phyloP scores from a whole-genome alignment of 2,797 vertebrate genomes.

The Rachycentron canadum region DNA sequence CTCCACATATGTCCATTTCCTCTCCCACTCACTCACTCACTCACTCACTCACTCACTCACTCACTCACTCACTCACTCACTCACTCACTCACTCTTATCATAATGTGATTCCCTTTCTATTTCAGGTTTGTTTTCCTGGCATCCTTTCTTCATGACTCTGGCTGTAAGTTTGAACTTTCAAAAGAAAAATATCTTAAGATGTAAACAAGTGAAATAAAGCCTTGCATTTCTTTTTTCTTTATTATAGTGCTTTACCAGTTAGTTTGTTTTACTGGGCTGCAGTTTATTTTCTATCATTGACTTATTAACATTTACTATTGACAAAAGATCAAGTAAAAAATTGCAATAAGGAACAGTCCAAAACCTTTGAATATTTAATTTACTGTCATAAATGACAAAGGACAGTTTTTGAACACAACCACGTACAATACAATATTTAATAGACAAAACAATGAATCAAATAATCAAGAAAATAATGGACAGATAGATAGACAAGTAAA shows the following conservation, averaged over 20 bases:
- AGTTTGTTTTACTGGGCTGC: background rate
- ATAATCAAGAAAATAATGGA: background rate
- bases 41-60: too few relatives aligned
- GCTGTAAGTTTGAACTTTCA: slow-evolving; percentile 86
- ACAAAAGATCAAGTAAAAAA: too few relatives aligned
- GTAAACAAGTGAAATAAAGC: slow-evolving; percentile 74
- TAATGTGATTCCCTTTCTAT: slow-evolving; percentile 11
- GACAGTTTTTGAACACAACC: background rate
- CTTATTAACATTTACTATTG: too few relatives aligned
- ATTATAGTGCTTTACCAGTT: background rate
- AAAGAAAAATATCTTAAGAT: slow-evolving; percentile 57
- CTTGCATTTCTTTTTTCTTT: background rate
- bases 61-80: too few relatives aligned
- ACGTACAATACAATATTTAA: background rate
- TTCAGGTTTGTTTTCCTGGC: slow-evolving; percentile 96
- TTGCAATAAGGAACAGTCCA: too few relatives aligned
- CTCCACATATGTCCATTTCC: background rate
- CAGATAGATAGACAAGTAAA: background rate
- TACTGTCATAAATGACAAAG: background rate
- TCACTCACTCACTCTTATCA: too few relatives aligned
- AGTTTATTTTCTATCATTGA: too few relatives aligned
- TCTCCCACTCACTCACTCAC: too few relatives aligned
- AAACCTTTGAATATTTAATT: too few relatives aligned
- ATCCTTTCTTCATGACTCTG: slow-evolving; percentile 94
- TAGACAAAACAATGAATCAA: background rate